Conservation (phyloP, 2,888 invertebrate genomes). For the Rotaria sp. region DNA sequence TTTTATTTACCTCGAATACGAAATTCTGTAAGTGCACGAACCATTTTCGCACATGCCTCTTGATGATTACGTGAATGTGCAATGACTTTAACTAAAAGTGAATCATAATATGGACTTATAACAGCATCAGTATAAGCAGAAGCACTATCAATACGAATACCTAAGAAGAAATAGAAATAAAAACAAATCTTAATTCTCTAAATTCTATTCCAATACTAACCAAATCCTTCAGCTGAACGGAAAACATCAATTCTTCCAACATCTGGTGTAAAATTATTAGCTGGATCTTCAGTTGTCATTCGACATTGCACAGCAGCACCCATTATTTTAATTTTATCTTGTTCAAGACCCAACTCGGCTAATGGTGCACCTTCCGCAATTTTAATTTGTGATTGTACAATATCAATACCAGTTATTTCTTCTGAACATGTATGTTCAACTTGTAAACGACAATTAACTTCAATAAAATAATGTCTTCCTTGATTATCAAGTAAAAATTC, state of each 20-base stretch:
- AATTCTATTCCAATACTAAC: neutral
- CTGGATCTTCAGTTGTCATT: slow-evolving; percentile 96
- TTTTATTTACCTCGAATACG: slow-evolving; percentile 65
- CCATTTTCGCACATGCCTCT: slow-evolving; percentile 88
- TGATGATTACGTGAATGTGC: slow-evolving; percentile 83
- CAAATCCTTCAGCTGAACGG: slow-evolving; percentile 37
- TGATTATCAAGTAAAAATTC: slow-evolving; percentile 86
- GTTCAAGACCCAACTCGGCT: slow-evolving; percentile 78
- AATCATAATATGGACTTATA: slow-evolving; percentile 96
- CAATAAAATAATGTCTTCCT: slow-evolving; percentile 88
- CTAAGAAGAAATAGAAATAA: slow-evolving; percentile 51
- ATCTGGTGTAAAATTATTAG: slow-evolving; percentile 91
- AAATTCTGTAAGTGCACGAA: slow-evolving; percentile 86
- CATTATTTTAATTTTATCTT: slow-evolving; percentile 71
- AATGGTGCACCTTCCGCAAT: slow-evolving; percentile 90
- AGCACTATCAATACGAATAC: slow-evolving; percentile 91
- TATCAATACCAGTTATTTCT: slow-evolving; percentile 91
- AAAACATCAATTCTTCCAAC: slow-evolving; percentile 87
- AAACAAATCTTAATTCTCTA: neutral
- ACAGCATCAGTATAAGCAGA: slow-evolving; percentile 93
- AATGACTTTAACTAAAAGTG: slow-evolving; percentile 88
- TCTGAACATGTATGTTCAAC: slow-evolving; percentile 99
- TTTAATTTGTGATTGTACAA: slow-evolving; percentile 91
- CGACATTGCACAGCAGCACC: slow-evolving; percentile 94
- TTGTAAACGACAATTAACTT: slow-evolving; percentile 88